Percentiles rank a stretch among this genome's conserved stretches.
phyloP scores from a whole-genome alignment of 2,888 invertebrate species.

The Cepaea hortensis region DNA sequence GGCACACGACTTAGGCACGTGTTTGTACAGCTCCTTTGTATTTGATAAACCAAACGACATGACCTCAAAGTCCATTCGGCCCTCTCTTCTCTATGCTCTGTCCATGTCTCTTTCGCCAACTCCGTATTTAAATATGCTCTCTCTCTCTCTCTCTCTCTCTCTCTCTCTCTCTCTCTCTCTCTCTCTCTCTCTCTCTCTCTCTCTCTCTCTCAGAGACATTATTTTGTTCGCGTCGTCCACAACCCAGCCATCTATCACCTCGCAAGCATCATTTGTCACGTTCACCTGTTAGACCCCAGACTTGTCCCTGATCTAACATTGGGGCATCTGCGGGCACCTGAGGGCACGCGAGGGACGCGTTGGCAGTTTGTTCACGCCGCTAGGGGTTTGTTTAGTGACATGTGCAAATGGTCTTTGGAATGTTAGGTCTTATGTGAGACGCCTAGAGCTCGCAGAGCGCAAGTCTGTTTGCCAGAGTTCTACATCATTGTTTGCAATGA shows the following conservation, averaged over 20 bases:
- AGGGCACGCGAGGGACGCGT: slow-evolving; percentile 36
- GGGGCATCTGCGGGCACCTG: slow-evolving; percentile 9
- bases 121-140: too few relatives aligned
- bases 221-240: background rate
- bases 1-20: background rate
- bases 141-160: too few relatives aligned
- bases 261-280: slow-evolving; percentile 15
- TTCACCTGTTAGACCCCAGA: slow-evolving; percentile 27
- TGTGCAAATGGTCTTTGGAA: slow-evolving; percentile 36
- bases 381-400: slow-evolving; percentile 18
- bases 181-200: background rate
- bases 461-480: slow-evolving; percentile 9
- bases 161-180: too few relatives aligned
- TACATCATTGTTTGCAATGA: background rate
- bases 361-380: slow-evolving; percentile 43
- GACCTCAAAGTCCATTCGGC: background rate
- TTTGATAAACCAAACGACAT: slow-evolving; percentile 30
- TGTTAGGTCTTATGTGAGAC: slow-evolving; percentile 26
- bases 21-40: background rate
- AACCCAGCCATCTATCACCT: background rate
- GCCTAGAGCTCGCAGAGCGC: slow-evolving; percentile 1
- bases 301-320: background rate
- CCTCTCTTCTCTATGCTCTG: background rate
- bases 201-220: too few relatives aligned
- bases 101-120: too few relatives aligned